Base-by-base conservation (phyloP, 2,888 invertebrate species). In the Hybos culiciformis region DNA sequence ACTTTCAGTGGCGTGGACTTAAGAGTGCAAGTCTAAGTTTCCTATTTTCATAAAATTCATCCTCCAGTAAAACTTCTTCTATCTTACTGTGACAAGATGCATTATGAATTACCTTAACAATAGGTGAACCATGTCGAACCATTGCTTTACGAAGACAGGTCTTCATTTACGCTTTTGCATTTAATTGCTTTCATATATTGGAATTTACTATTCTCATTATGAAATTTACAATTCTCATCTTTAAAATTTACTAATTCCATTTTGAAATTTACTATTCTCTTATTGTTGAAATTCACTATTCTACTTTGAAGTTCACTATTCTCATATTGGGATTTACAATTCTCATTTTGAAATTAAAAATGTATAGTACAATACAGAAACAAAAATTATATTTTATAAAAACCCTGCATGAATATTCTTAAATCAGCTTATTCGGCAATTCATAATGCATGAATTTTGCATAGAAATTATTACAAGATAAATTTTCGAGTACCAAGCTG, bases 121-220 rank as follows among this genome's bases (percentile, higher is more conserved):
- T n/a, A n/a, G 36, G 14, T 21, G 7, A 20, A 36, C 36, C 36
- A 36, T 36, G 36, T 36, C 14, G 20, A 36, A 36, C 11, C 36
- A 36, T 5, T 36, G 21, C 6, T 36, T 36, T 3, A 36, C 36
- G 36, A 36, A 36, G 36, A 11, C 36, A 36, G 36, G 36, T 36
- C 5, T 36, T 21, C 36, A 36, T 36, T 21, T 21, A 36, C 11
- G 12, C 21, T 21, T 36, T 36, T 36, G 36, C 36, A 36, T 41
- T 33, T 26, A 26, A 12, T 12, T 26, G 12, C 12, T 12, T 26
- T 26, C 26, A 12, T 26, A 12, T 26, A 12, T 26, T 26, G 26
- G 12, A 26, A 12, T 26, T 26, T 9, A 9, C 29, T 29, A 29
- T 29, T 29, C 29, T 29, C 29, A 29, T 29, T n/a, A 3, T 29